phyloP scores from a whole-genome alignment of 1,140 invertebrate species.

The Drosophila tristis region DNA sequence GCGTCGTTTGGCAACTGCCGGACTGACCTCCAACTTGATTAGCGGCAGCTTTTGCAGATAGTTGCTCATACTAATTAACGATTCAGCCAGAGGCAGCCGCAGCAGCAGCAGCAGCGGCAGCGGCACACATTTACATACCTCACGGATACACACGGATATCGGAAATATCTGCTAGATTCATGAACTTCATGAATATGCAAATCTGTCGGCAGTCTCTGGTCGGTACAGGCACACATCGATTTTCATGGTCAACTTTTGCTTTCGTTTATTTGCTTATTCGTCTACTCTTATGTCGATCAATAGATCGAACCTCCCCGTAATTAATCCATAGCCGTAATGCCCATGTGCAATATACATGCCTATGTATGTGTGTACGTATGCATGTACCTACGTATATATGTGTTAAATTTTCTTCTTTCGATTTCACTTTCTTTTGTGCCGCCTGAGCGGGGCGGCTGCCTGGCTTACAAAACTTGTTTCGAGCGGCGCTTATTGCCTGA shows the following conservation, averaged over 20 bases:
- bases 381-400: neutral
- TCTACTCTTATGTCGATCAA: slow-evolving; percentile 1
- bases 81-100: slow-evolving; percentile 43
- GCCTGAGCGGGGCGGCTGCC: neutral
- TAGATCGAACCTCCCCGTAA: no score
- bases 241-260: slow-evolving; percentile 69
- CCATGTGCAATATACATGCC: no score
- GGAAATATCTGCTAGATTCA: slow-evolving; percentile 27
- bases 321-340: slow-evolving; percentile 1
- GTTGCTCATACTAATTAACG: slow-evolving; percentile 65
- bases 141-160: slow-evolving; percentile 16
- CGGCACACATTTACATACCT: slow-evolving; percentile 41
- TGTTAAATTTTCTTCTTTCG: slow-evolving; percentile 62
- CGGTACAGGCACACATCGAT: no score
- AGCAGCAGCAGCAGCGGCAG: slow-evolving; percentile 12
- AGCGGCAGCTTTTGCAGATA: slow-evolving; percentile 63
- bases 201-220: slow-evolving; percentile 27
- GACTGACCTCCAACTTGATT: slow-evolving; percentile 80
- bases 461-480: slow-evolving; percentile 58
- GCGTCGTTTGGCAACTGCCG: slow-evolving; percentile 1
- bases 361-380: no score
- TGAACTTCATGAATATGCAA: slow-evolving; percentile 73
- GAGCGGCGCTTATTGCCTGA: slow-evolving; percentile 49
- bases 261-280: slow-evolving; percentile 35
- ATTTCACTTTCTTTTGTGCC: slow-evolving; percentile 70